phyloP scores from a whole-genome alignment of 2,113 vertebrate species.

The Heptranchias perlo region DNA sequence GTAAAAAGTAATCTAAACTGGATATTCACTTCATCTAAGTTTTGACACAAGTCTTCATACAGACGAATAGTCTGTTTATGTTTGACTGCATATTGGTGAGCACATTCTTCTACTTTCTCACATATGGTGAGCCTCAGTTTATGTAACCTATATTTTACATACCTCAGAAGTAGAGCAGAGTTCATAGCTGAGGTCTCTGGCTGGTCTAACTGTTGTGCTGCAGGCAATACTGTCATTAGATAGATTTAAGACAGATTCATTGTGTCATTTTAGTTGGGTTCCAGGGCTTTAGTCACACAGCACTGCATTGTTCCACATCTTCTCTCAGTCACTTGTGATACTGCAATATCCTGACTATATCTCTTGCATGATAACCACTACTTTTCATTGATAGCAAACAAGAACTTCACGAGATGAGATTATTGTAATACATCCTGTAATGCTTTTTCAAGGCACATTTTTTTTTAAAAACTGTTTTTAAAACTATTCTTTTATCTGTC shows the following conservation, averaged over 20 bases:
- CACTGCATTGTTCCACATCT: not conserved
- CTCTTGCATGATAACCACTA: not conserved
- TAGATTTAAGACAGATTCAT: conserved; percentile 21
- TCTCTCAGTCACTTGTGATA: too few species aligned
- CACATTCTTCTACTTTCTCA: not conserved
- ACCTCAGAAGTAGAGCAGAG: not conserved
- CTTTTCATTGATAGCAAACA: not conserved
- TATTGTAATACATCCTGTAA: not conserved
- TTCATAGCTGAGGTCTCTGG: not conserved
- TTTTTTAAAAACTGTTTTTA: not conserved
- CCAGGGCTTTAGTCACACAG: not conserved
- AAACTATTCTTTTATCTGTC: not conserved
- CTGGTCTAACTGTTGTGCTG: conserved; percentile 25
- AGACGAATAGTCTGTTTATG: conserved; percentile 12
- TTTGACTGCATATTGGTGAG: not conserved
- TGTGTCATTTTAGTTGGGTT: conserved; percentile 5
- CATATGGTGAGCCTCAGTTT: not conserved
- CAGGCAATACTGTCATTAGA: not conserved
- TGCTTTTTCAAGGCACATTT: too few species aligned
- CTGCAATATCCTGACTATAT: not conserved
- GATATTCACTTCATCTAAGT: not conserved
- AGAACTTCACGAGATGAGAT: not conserved
- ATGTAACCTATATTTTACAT: conserved; percentile 18
- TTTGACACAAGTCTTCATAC: not conserved
- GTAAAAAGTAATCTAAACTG: not conserved